Evolutionary conservation across 2,888 invertebrate genomes (phyloP).

Genomic region (Pecten maximus): DNA sequence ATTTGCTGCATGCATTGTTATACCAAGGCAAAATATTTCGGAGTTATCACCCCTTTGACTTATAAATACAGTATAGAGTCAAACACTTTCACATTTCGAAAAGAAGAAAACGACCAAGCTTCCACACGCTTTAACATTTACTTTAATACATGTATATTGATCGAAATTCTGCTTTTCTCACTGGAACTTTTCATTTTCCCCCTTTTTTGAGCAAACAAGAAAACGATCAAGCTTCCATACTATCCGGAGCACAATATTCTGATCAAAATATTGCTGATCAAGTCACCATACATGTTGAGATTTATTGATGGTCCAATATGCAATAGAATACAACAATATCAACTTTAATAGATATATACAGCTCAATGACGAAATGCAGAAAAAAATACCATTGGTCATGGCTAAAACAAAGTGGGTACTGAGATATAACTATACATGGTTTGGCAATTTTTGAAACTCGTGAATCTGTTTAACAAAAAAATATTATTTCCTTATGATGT

Average conservation of each 20-base stretch:
- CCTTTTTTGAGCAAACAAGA: no score
- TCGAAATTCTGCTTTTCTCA: no score
- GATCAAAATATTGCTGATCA: no score
- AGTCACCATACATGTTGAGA: background rate
- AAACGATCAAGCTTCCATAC: no score
- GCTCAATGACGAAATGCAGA: background rate
- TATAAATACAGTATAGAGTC: background rate
- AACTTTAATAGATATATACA: no score
- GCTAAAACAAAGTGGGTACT: background rate
- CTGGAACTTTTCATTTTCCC: no score
- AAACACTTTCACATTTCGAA: background rate
- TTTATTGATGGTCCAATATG: background rate
- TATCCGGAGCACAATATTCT: no score
- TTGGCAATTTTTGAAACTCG: no score
- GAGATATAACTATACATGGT: background rate
- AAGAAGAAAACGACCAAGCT: background rate
- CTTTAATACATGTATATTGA: no score
- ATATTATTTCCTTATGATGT: background rate
- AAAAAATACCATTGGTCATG: background rate
- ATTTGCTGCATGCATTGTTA: background rate
- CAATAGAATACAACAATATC: no score
- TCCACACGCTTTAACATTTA: no score
- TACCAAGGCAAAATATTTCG: background rate
- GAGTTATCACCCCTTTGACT: background rate
- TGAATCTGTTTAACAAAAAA: no score